Evolutionary conservation across 2,797 vertebrate genomes (phyloP).

Genomic region (Girardinus metallicus): DNA sequence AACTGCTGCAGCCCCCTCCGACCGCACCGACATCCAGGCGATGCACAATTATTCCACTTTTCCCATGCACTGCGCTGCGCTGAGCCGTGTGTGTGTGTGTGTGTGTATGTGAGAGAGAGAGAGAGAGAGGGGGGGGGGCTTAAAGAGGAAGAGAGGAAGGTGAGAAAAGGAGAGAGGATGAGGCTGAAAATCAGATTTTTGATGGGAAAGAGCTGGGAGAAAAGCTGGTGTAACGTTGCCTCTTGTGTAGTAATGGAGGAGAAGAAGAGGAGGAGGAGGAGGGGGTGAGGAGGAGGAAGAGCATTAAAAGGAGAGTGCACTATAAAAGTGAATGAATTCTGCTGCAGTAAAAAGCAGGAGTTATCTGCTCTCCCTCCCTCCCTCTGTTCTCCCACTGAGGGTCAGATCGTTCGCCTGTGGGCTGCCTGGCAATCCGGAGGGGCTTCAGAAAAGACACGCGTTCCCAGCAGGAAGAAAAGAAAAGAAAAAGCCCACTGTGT

Average conservation of each 20-base stretch:
- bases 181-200: conserved; percentile 51
- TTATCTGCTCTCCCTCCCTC: conserved; percentile 47
- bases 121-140: background rate
- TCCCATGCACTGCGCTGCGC: conserved; percentile 24
- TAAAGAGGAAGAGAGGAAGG: conserved; percentile 12
- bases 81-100: background rate
- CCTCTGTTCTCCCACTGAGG: conserved; percentile 26
- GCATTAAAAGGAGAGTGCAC: conserved; percentile 62
- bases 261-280: conserved; percentile 26
- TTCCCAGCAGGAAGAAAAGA: conserved; percentile 18
- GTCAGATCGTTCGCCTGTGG: conserved; percentile 41
- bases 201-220: conserved; percentile 39
- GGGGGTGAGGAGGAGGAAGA: conserved; percentile 30
- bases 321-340: conserved; percentile 79
- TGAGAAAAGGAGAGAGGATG: background rate
- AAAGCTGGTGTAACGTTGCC: conserved; percentile 36
- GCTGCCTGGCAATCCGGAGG: conserved; percentile 26
- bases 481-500: conserved; percentile 39
- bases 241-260: conserved; percentile 49
- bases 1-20: conserved; percentile 68
- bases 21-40: conserved; percentile 61
- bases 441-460: conserved; percentile 29
- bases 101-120: background rate
- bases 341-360: conserved; percentile 79
- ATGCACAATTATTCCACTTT: conserved; percentile 68